These are phyloP conservation scores for Eupelmus urozonus DNA, from an alignment of 2,888 invertebrate genomes.

Conservation along the genomic window DNA sequence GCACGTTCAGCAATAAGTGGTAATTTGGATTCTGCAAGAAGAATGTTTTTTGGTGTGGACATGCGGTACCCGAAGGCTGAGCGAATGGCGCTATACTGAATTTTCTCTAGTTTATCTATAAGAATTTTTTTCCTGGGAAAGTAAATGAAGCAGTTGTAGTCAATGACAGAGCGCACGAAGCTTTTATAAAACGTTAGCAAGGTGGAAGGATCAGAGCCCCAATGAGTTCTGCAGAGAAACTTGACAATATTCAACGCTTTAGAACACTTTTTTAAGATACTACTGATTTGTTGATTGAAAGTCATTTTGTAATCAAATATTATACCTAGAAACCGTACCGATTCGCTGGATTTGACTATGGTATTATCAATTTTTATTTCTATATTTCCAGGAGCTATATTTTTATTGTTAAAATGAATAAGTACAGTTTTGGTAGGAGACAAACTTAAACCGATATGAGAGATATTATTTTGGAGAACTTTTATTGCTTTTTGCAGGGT, in stretches of 20 bases:
- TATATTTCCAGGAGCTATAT: background rate
- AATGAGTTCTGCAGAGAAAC: constrained; percentile 4
- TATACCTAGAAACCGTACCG: background rate
- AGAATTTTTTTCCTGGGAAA: background rate
- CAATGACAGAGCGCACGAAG: constrained; percentile 21
- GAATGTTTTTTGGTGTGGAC: constrained; percentile 13
- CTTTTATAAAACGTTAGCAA: constrained; percentile 25
- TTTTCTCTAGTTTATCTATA: background rate
- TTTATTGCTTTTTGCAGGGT: background rate
- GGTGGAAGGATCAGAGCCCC: constrained; percentile 19
- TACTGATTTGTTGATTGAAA: background rate
- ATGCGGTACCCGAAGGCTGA: background rate
- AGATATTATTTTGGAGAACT: constrained; percentile 6
- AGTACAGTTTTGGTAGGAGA: background rate
- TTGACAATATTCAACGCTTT: constrained; percentile 20
- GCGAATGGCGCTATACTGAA: background rate
- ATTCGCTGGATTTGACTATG: background rate
- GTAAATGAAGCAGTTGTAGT: constrained; percentile 28
- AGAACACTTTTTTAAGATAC: background rate
- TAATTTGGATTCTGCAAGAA: constrained; percentile 8
- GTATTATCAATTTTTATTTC: background rate
- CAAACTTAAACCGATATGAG: background rate
- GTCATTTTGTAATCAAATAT: background rate
- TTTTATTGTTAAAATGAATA: constrained; percentile 5
- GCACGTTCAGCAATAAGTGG: background rate